phyloP scores from a whole-genome alignment of 2,888 invertebrate species.

The Drosophila formosana region DNA sequence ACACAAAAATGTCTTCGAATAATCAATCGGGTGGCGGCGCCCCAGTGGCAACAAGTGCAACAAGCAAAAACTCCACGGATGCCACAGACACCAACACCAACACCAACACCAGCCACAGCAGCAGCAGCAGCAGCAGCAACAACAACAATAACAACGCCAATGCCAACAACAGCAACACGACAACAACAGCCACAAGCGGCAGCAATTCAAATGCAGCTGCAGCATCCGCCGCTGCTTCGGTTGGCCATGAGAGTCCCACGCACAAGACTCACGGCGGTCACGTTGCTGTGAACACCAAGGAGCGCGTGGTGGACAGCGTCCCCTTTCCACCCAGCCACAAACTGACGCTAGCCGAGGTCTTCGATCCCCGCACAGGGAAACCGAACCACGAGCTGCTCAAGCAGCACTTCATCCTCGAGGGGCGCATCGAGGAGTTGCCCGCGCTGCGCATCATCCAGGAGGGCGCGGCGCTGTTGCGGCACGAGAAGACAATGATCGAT shows the following conservation, averaged over 20 bases:
- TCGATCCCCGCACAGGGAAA: conserved; percentile 96
- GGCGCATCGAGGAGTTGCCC: conserved; percentile 98
- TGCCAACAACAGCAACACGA: conserved; percentile 33
- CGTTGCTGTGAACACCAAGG: conserved; percentile 77
- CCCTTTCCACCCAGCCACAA: conserved; percentile 99
- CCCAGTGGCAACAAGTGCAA: conserved; percentile 73
- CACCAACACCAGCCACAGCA: conserved; percentile 45
- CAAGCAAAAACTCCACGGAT: conserved; percentile 89
- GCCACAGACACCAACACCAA: conserved; percentile 86
- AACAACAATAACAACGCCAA: conserved; percentile 43
- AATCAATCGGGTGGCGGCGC: conserved; percentile 80
- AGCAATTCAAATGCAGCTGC: conserved; percentile 34
- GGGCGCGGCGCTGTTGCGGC: conserved; percentile 93
- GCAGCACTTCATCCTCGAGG: conserved; percentile 99
- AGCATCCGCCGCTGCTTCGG: neutral
- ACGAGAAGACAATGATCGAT: conserved; percentile 99
- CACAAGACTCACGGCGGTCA: conserved; percentile 67
- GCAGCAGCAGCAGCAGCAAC: conserved; percentile 36
- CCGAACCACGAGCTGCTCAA: conserved; percentile 98
- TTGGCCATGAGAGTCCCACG: conserved; percentile 60
- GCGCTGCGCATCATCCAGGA: conserved; percentile 99
- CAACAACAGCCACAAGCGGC: conserved; percentile 35
- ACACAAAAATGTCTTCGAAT: conserved; percentile 82
- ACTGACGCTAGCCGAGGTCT: conserved; percentile 97
- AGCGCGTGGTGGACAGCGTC: conserved; percentile 89